Conservation (phyloP, 2,113 vertebrate genomes). For the Piprites chloris region DNA sequence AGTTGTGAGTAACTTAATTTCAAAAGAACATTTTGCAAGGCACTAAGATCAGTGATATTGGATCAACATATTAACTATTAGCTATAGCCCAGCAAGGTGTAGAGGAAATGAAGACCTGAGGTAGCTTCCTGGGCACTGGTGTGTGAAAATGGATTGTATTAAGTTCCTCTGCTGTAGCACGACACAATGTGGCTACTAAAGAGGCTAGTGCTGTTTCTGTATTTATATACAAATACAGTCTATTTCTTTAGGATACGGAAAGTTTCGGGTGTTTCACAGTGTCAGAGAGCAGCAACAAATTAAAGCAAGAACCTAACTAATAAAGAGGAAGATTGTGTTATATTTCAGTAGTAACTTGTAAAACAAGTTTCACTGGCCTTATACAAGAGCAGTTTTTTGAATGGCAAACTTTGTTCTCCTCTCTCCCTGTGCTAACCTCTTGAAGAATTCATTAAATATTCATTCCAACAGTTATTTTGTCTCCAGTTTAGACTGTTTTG, state of each 20-base stretch:
- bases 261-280: not conserved
- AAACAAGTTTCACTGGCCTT: constrained; percentile 43
- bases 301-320: not conserved
- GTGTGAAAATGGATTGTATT: not conserved
- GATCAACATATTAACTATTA: not conserved
- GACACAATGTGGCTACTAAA: not conserved
- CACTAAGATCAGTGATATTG: not conserved
- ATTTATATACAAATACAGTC: not conserved
- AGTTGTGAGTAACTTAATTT: not conserved
- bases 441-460: constrained; percentile 60
- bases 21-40: not conserved
- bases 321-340: not conserved
- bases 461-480: constrained; percentile 23
- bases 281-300: not conserved
- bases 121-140: not conserved
- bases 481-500: not conserved
- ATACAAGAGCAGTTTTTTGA: constrained; percentile 8
- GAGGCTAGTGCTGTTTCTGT: not conserved
- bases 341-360: constrained; percentile 11
- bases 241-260: not conserved
- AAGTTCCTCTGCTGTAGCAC: not conserved
- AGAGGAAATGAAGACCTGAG: not conserved
- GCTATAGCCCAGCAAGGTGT: not conserved
- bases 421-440: not conserved
- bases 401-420: constrained; percentile 31